Conservation (phyloP, 2,113 vertebrate species). For the Pipa parva region DNA sequence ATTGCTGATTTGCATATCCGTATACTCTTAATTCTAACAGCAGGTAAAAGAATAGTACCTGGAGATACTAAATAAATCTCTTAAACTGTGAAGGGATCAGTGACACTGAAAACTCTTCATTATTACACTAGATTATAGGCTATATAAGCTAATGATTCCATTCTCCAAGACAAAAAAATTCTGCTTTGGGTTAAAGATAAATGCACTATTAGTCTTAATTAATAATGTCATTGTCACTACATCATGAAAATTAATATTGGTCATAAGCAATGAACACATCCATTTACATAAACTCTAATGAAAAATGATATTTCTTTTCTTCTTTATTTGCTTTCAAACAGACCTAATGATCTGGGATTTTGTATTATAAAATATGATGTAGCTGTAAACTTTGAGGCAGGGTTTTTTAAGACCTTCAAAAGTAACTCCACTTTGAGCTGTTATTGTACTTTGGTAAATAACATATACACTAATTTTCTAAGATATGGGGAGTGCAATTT, state of each 20-base stretch:
- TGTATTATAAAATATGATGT: neutral
- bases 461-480: too few species aligned
- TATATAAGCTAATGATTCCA: neutral
- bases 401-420: neutral
- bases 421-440: neutral
- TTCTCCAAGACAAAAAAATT: neutral
- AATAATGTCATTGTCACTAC: slow-evolving; percentile 24
- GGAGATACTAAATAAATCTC: neutral
- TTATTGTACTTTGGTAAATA: too few species aligned
- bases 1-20: too few species aligned
- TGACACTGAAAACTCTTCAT: neutral
- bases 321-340: neutral
- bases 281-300: slow-evolving; percentile 4
- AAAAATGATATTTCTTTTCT: slow-evolving; percentile 3
- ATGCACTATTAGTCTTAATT: slow-evolving; percentile 40
- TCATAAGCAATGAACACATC: slow-evolving; percentile 29
- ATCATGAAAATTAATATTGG: slow-evolving; percentile 38
- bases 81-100: neutral
- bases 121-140: neutral
- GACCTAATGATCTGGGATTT: neutral
- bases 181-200: slow-evolving; percentile 22
- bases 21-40: neutral
- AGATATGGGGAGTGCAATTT: too few species aligned
- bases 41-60: neutral
- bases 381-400: neutral